Base-by-base conservation (phyloP, 1,140 invertebrate species). In the Steinernema feltiae region DNA sequence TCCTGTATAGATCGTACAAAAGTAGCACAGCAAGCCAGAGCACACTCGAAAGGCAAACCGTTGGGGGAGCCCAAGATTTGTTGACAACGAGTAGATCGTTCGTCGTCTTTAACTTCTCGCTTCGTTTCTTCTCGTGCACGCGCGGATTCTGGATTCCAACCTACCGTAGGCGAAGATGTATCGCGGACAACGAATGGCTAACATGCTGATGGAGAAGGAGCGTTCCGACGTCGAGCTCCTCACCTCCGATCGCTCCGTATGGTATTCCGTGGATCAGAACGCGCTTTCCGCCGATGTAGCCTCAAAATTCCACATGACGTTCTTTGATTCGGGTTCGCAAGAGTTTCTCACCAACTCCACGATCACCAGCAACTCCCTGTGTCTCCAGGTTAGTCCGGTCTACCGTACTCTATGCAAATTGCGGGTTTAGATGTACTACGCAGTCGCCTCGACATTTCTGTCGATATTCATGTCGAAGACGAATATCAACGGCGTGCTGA, bases 401-500 rank as follows among this genome's bases (percentile, higher is more conserved):
- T 31, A 31, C 46, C 12, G 15, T 21, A 1, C 15, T n/a, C 18
- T 32, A 76, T 70, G 24, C 21, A 77, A 91, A 71, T 92, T 92
- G 83, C 91, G 35, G 7, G 35, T 85, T 7, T 92, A 93, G 86
- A 86, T 93, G 48, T 92, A 91, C 89, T 91, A 93, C 85, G 88
- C 91, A 48, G 69, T 93, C 7, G 90, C 90, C 1, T 91, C 90
- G 81, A 88, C 90, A 12, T 83, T 93, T 32, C 88, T 94, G 3
- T 89, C 89, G 70, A 89, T 90, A 83, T 93, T 94, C 87, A 91
- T 93, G 90, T 91, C 91, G 0, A 90, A 91, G 82, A 94, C 93
- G 1, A 92, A 92, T 48, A 91, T 93, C 71, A 94, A 93, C 88
- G 92, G 92, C 76, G 90, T 93, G 84, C 88, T 95, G 7, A 90